These are phyloP conservation scores for Rhodophaea formosa DNA, from an alignment of 2,888 invertebrate genomes.

Conservation along the genomic window DNA sequence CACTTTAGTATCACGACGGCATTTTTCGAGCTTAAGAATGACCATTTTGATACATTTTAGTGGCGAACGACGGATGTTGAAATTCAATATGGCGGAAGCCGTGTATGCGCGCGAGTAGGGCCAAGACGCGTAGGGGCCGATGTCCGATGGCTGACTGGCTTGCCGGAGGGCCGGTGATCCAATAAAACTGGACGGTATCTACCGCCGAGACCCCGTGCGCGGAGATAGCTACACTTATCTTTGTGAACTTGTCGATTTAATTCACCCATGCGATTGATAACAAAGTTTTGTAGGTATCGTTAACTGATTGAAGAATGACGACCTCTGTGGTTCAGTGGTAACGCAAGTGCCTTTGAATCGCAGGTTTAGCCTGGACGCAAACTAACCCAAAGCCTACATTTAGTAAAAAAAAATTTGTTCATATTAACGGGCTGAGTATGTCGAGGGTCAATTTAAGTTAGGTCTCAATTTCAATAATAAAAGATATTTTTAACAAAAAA, in stretches of 20 bases:
- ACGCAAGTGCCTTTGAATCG: too few species aligned
- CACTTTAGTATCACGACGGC: slow-evolving; percentile 60
- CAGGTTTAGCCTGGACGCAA: too few species aligned
- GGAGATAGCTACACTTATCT: not conserved
- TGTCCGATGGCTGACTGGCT: slow-evolving; percentile 38
- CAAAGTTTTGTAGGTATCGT: slow-evolving; percentile 19
- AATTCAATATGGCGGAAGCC: slow-evolving; percentile 38
- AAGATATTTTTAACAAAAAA: too few species aligned
- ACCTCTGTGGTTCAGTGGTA: too few species aligned
- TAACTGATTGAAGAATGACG: too few species aligned
- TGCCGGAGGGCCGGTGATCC: slow-evolving; percentile 26
- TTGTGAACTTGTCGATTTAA: not conserved
- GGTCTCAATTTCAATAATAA: too few species aligned
- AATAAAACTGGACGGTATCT: slow-evolving; percentile 30
- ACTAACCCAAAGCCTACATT: too few species aligned
- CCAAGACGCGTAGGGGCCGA: slow-evolving; percentile 30
- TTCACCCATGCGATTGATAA: not conserved
- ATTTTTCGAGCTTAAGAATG: slow-evolving; percentile 59
- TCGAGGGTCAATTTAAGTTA: too few species aligned
- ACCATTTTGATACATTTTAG: slow-evolving; percentile 78
- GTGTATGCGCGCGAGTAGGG: slow-evolving; percentile 25
- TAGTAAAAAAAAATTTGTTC: too few species aligned
- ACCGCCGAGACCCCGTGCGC: slow-evolving; percentile 24
- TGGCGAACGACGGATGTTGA: slow-evolving; percentile 17
- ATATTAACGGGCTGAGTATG: too few species aligned